A percentile compares a stretch with the other conserved stretches of the same genome.
These are phyloP conservation scores for Drosophila ficusphila DNA, from an alignment of 1,140 invertebrate species.

Conservation along the genomic window DNA sequence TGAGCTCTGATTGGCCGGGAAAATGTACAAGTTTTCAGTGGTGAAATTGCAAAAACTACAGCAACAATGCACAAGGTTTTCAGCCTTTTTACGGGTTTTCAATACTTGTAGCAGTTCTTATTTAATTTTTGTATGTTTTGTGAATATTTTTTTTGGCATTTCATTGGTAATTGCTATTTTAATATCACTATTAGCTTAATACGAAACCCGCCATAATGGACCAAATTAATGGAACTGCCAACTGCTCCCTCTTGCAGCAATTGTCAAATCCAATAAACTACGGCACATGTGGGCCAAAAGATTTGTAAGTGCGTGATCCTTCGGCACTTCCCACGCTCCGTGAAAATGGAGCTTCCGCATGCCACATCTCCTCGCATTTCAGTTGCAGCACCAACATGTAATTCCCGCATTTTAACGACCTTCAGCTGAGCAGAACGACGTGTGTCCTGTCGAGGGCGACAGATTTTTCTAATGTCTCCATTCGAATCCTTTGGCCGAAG, in stretches of 20 bases:
- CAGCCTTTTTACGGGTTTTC: no score
- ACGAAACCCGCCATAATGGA: no score
- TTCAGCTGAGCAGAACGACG: conserved; percentile 40
- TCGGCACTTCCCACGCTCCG: conserved; percentile 12
- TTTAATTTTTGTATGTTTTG: no score
- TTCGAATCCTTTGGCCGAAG: conserved; percentile 73
- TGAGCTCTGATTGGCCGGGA: conserved; percentile 18
- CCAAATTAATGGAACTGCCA: not conserved
- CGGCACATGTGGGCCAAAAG: conserved; percentile 25
- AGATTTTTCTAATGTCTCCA: conserved; percentile 82
- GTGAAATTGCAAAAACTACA: not conserved
- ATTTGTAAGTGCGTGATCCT: conserved; percentile 33
- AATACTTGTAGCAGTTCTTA: no score
- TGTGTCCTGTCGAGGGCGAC: conserved; percentile 65
- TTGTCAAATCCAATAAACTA: conserved; percentile 48
- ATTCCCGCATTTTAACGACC: conserved; percentile 57
- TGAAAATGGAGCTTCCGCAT: not conserved
- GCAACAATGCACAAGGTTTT: no score
- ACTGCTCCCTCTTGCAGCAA: not conserved
- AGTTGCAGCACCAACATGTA: conserved; percentile 19
- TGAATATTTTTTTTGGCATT: no score
- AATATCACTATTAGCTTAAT: not conserved
- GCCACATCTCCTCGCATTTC: not conserved
- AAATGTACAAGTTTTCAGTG: not conserved
- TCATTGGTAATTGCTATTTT: no score